Evolutionary conservation across 2,113 vertebrate species (phyloP).

Genomic region (Limanda limanda): DNA sequence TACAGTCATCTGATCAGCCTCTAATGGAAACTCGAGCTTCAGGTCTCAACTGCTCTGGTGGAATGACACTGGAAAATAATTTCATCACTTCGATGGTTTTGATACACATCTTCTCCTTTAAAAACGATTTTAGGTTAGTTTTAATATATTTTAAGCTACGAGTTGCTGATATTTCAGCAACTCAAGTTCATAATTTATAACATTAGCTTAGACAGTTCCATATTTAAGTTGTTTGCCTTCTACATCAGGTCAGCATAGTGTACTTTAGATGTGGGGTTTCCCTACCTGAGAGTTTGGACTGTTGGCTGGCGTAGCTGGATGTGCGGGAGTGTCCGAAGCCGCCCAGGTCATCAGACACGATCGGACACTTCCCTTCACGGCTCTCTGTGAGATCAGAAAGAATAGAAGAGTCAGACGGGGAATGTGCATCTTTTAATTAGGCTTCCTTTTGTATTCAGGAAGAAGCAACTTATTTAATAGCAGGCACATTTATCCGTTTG

Average conservation of each 20-base stretch:
- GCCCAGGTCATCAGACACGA: constrained; percentile 90
- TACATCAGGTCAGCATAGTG: neutral
- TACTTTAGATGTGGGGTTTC: neutral
- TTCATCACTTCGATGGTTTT: neutral
- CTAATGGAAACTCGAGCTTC: constrained; percentile 40
- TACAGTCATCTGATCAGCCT: constrained; percentile 57
- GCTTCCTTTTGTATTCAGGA: neutral
- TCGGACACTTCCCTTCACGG: constrained; percentile 87
- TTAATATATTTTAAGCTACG: neutral
- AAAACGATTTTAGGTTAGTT: neutral
- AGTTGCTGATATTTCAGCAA: neutral
- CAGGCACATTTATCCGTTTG: neutral
- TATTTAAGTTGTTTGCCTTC: neutral
- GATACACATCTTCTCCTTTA: neutral
- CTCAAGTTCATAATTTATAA: neutral
- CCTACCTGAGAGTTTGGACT: constrained; percentile 97
- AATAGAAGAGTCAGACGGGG: constrained; percentile 10
- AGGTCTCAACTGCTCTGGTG: constrained; percentile 13
- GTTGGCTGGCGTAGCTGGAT: constrained; percentile 96
- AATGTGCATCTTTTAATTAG: constrained; percentile 1
- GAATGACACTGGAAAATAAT: constrained; percentile 34
- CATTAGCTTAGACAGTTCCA: neutral
- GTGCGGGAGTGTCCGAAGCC: constrained; percentile 94
- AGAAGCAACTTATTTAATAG: neutral
- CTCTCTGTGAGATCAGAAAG: constrained; percentile 79